Evolutionary conservation across 1,140 invertebrate species (phyloP).

Genomic region (Triops longicaudatus): DNA sequence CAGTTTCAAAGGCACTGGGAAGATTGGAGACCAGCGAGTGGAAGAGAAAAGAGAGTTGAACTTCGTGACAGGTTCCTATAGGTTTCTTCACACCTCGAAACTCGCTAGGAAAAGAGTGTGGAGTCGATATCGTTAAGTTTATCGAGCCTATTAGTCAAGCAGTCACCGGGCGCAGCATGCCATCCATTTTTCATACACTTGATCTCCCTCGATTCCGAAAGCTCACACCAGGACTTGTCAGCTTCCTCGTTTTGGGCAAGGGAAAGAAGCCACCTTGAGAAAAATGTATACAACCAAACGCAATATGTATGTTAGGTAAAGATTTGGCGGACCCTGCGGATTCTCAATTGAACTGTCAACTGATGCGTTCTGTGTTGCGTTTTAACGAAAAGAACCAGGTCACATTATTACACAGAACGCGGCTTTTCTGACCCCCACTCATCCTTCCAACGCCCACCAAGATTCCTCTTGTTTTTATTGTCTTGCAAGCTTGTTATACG

Average conservation of each 20-base stretch:
- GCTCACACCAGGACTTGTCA: constrained; percentile 14
- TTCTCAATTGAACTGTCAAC: constrained; percentile 12
- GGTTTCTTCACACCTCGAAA: not conserved
- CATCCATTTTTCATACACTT: constrained; percentile 9
- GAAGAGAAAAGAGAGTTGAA: not conserved
- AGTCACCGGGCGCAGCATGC: not conserved
- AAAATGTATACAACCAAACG: too few species aligned
- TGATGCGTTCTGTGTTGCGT: not conserved
- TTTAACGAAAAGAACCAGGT: too few species aligned
- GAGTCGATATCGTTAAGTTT: constrained; percentile 3
- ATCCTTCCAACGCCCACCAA: not conserved
- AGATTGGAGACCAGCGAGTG: too few species aligned
- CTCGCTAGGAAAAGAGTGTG: not conserved
- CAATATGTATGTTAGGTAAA: too few species aligned
- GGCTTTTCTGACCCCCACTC: not conserved
- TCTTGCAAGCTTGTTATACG: not conserved
- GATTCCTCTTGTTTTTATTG: not conserved
- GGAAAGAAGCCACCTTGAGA: not conserved
- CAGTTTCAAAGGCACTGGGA: too few species aligned
- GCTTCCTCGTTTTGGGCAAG: not conserved
- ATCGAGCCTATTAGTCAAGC: constrained; percentile 8
- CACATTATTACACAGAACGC: too few species aligned
- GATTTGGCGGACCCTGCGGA: not conserved
- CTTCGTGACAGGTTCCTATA: not conserved
- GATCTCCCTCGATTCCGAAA: not conserved